Conservation (phyloP, 2,113 vertebrate genomes). For the Mesitornis unicolor region DNA sequence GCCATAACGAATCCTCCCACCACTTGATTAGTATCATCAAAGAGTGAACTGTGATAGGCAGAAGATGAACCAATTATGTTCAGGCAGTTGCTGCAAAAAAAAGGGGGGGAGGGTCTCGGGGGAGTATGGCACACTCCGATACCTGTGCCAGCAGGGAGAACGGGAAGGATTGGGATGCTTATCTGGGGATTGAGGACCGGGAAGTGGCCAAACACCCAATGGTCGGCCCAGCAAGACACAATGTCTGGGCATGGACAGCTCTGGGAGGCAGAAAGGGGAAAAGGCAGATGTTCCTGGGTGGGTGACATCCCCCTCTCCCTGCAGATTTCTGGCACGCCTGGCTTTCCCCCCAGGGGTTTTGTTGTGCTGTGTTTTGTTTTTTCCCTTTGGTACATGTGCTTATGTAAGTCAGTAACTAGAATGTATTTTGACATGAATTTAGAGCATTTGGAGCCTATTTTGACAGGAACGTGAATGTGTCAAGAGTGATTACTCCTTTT, state of each 20-base stretch:
- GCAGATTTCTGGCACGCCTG: neutral
- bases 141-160: neutral
- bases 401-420: neutral
- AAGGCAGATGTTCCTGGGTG: accelerated
- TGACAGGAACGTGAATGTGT: neutral
- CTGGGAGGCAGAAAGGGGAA: neutral
- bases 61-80: neutral
- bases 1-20: neutral
- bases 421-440: neutral
- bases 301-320: neutral
- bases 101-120: neutral
- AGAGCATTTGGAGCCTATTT: neutral
- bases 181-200: neutral
- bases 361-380: neutral
- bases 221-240: neutral
- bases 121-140: accelerated
- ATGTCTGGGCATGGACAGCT: accelerated
- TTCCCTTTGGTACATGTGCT: neutral
- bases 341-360: neutral
- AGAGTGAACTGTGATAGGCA: neutral
- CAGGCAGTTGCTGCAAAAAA: neutral
- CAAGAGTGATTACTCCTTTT: neutral
- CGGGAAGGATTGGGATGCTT: neutral
- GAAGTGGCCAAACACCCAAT: accelerated
- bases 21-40: neutral